Base-by-base conservation (phyloP, 2,888 invertebrate species). In the Cryptosula pallasiana region DNA sequence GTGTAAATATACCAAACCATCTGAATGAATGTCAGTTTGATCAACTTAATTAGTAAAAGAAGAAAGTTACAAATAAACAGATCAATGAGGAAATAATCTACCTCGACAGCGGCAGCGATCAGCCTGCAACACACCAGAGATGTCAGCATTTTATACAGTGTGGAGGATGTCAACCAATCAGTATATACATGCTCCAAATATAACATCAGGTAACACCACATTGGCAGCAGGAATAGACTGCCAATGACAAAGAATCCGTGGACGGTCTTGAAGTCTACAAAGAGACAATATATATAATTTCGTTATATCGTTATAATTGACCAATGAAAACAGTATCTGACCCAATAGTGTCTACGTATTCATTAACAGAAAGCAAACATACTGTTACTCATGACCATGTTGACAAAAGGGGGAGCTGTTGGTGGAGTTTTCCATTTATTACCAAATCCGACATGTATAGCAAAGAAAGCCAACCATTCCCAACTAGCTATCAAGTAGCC, bases 181-280 rank as follows among this genome's bases (percentile, higher is more conserved):
- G 36, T 55, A 1, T 63, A 34, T 13, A 71, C 29, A 23, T 78
- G 73, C n/a, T 78, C 73, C 16, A 73, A 71, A 27, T 73, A 72
- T 3, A 75, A 72, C 69, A 74, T 76, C 1, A 74, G 75, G 73
- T 82, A 82, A 23, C 81, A 72, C 80, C 81, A 81, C 1, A 82
- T 71, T 0, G 82, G 82, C 29, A 82, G 73, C 3, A 78, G 74
- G 74, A 80, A 79, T 13, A 82, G 74, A 9, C 81, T 78, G 1
- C 77, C 75, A 9, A 82, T 78, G 1, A 79, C 79, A 35, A 77
- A 74, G 1, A 77, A 55, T 1, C 81, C 82, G 23, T 77, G 55
- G 25, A 77, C 76, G 16, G 78, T 79, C 69, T 79, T 79, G 75
- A 82, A 82, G 27, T 80, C 81, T 81, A 75, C 32, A 75, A 73